These are phyloP conservation scores for Laticauda colubrina DNA, from an alignment of 2,113 vertebrate genomes.

Conservation along the genomic window DNA sequence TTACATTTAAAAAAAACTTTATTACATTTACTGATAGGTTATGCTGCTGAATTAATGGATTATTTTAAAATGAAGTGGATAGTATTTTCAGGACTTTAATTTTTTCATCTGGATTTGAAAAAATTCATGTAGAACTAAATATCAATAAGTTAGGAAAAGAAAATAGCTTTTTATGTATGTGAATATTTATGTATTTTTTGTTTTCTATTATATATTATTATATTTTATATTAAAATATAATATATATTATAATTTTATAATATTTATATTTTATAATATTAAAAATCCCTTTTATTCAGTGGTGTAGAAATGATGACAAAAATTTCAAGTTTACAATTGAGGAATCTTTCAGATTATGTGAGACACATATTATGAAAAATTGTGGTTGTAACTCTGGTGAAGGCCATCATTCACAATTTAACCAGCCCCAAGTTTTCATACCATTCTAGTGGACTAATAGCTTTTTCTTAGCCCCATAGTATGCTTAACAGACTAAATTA, in stretches of 20 bases:
- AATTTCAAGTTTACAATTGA: background rate
- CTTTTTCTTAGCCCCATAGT: background rate
- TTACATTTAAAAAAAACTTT: background rate
- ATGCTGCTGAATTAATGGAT: background rate
- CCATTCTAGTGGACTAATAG: background rate
- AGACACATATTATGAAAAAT: background rate
- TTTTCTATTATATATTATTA: no score
- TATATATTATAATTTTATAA: no score
- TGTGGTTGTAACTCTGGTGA: background rate
- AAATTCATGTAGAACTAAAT: background rate
- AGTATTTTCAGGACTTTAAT: background rate
- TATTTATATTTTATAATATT: background rate
- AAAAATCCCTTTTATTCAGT: background rate
- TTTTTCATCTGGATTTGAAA: background rate
- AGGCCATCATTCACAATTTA: background rate
- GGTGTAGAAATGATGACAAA: background rate
- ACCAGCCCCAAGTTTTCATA: background rate
- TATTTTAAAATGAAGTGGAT: background rate
- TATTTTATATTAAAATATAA: no score
- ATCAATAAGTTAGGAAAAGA: background rate
- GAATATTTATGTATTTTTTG: no score
- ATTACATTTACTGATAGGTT: background rate
- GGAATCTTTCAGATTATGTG: background rate
- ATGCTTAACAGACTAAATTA: background rate
- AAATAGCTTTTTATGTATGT: no score